Evolutionary conservation across 2,888 invertebrate species (phyloP).

Genomic region (Cancer borealis): DNA sequence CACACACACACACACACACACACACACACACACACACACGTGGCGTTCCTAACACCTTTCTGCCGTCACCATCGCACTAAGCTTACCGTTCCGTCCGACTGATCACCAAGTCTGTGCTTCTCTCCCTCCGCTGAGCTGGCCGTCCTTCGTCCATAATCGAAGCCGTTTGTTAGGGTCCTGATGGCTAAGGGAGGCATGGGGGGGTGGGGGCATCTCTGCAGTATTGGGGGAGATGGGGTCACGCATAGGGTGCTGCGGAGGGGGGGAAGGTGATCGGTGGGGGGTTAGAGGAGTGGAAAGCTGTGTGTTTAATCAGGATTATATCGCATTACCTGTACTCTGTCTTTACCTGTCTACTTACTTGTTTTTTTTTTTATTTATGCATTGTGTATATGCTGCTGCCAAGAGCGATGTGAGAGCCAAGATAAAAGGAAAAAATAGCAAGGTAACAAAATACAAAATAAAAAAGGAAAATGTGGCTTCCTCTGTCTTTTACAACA

Average conservation of each 20-base stretch:
- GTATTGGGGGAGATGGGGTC: too few relatives aligned
- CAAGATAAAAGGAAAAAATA: not conserved
- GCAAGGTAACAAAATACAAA: not conserved
- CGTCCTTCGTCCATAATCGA: too few relatives aligned
- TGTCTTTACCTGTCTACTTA: not conserved
- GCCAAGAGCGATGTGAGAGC: not conserved
- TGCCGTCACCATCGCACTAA: not conserved
- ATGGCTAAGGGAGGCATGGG: too few relatives aligned
- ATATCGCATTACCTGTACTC: not conserved
- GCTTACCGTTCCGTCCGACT: not conserved
- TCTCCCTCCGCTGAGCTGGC: not conserved
- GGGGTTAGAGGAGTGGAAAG: too few relatives aligned
- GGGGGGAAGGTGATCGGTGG: too few relatives aligned
- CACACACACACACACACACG: constrained; percentile 13
- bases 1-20: constrained; percentile 43
- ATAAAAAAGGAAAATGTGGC: not conserved
- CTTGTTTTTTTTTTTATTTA: not conserved
- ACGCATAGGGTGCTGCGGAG: too few relatives aligned
- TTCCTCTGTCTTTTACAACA: too few relatives aligned
- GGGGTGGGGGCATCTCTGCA: too few relatives aligned
- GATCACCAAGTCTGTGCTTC: not conserved
- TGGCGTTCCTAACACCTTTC: not conserved
- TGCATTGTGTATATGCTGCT: not conserved
- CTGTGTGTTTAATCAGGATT: too few relatives aligned
- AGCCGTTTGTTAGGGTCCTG: too few relatives aligned